Evolutionary conservation across 2,113 vertebrate species (phyloP), one percentile per base, ranked within the genome.

Genomic region (Dasyprocta punctata): DNA sequence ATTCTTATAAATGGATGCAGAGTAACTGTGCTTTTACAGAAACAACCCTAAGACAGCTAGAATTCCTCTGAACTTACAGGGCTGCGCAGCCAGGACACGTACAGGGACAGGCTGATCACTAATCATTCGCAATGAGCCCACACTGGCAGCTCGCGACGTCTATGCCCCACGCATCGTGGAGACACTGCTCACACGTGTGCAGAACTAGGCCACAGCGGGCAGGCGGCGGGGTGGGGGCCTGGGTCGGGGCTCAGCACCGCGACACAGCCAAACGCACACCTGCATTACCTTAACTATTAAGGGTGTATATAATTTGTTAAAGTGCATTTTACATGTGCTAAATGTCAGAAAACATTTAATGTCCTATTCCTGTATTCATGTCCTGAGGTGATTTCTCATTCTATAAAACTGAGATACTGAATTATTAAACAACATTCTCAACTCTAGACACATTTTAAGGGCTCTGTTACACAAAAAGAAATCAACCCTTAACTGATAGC

Each of bases 371-470:
- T 92, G 30, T 86, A 85, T 61, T 86, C 93, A 71, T 56, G 77
- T 22, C 4, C 9, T 73, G 13, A 95, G 7, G 41, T 44, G 58
- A 95, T 47, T 36, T 84, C 56, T 95, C 73, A 86, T 92, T 85
- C 38, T 87, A 63, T 61, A 95, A 90, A 96, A 75, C n/a, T 83
- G 61, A 88, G 77, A 96, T 58, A 65, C 26, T 84, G 14, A 67
- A 83, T 85, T 95, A 87, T 63, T 93, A 38, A 91, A 89, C 11
- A 81, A 28, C 63, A 85, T 47, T 75, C 44, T 92, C 44, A 78
- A 92, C 88, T 89, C 60, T 65, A 86, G 14, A 61, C 47, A 95
- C 3, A 93, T 58, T 87, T 92, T 56, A 84, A 82, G 44, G 69
- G 49, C 26, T 65, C 65, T 61, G 38, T 78, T 65, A 81, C 47